Conservation (phyloP, 2,888 invertebrate species). For the Kuschelorhynchus macadamiae region DNA sequence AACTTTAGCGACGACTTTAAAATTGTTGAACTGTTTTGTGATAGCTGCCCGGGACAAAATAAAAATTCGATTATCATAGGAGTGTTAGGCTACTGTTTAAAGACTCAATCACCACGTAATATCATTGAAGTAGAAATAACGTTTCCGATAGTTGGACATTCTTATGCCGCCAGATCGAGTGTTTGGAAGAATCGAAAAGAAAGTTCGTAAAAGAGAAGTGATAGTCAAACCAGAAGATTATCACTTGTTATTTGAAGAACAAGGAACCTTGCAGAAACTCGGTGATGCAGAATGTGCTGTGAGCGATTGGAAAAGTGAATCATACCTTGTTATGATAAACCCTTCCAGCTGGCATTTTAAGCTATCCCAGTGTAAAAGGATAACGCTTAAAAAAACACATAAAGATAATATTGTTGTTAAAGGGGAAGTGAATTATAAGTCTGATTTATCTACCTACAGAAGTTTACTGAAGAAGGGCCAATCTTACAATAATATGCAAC, state of each 20-base stretch:
- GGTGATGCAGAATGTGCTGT: too few species aligned
- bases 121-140: not conserved
- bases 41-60: too few species aligned
- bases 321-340: not conserved
- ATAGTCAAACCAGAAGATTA: too few species aligned
- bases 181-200: too few species aligned
- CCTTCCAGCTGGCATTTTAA: conserved; percentile 2
- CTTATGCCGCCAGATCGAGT: not conserved
- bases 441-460: not conserved
- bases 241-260: too few species aligned
- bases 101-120: too few species aligned
- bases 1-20: not conserved
- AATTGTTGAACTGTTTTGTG: not conserved
- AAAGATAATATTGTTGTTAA: conserved; percentile 1
- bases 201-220: too few species aligned
- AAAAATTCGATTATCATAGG: too few species aligned
- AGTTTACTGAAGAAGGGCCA: not conserved
- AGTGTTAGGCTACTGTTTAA: too few species aligned
- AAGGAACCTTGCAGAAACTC: too few species aligned
- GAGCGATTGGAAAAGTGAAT: conserved; percentile 5
- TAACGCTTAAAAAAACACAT: not conserved
- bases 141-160: not conserved
- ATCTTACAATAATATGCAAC: not conserved
- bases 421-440: not conserved
- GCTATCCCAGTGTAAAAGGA: not conserved